A percentile compares a stretch with the other conserved stretches of the same genome.
phyloP scores from a whole-genome alignment of 1,140 invertebrate genomes.

The Hylaeus volcanicus region DNA sequence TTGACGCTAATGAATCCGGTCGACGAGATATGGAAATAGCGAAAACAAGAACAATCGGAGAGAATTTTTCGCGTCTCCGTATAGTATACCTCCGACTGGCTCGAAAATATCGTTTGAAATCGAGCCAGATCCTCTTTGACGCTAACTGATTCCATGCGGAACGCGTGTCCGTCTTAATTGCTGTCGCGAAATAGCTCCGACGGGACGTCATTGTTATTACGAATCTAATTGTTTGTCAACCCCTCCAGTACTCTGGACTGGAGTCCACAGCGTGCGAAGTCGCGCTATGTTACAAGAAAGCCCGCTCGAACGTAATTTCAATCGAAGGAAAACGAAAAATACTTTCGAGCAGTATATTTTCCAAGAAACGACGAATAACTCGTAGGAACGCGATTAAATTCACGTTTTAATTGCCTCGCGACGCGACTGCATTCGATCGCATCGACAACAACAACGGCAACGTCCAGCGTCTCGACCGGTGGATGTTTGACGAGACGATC shows the following conservation, averaged over 20 bases:
- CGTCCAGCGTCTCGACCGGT: not conserved
- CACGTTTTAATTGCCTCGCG: constrained; percentile 15
- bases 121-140: constrained; percentile 18
- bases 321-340: too few relatives aligned
- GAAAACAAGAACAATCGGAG: not conserved
- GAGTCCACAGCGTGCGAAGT: not conserved
- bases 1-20: too few relatives aligned
- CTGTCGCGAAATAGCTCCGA: constrained; percentile 56
- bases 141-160: constrained; percentile 48
- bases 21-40: too few relatives aligned
- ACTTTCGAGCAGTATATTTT: not conserved
- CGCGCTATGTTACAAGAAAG: too few relatives aligned
- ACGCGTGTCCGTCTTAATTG: constrained; percentile 55
- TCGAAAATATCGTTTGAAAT: constrained; percentile 27
- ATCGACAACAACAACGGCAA: not conserved
- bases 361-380: constrained; percentile 16
- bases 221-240: constrained; percentile 27
- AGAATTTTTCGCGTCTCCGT: too few relatives aligned
- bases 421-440: not conserved
- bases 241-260: not conserved
- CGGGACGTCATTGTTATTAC: constrained; percentile 64
- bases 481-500: constrained; percentile 34
- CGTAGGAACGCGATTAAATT: constrained; percentile 25
- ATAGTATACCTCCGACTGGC: too few relatives aligned
- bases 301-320: too few relatives aligned